phyloP scores from a whole-genome alignment of 2,113 vertebrate species.

The Macroglossus sobrinus region DNA sequence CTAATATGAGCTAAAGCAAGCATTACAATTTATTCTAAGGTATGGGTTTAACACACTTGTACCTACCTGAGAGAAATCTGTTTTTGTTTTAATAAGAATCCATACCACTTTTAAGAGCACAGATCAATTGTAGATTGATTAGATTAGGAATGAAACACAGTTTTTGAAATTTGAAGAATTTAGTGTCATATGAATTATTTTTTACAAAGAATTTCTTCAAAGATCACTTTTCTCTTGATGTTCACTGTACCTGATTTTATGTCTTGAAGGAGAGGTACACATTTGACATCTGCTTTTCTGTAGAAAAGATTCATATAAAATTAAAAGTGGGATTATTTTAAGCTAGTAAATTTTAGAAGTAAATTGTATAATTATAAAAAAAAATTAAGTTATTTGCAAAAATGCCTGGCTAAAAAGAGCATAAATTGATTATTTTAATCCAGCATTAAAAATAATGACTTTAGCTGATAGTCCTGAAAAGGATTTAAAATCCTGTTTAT shows the following conservation, averaged over 20 bases:
- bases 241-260: neutral
- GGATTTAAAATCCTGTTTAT: constrained; percentile 38
- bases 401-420: neutral
- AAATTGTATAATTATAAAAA: neutral
- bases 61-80: neutral
- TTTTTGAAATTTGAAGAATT: constrained; percentile 34
- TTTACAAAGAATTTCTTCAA: constrained; percentile 14
- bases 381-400: neutral
- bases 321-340: neutral
- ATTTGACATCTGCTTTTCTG: constrained; percentile 26
- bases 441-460: constrained; percentile 14
- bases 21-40: neutral
- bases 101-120: neutral
- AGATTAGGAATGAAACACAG: neutral
- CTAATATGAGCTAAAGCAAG: neutral
- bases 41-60: neutral
- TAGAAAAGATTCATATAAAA: neutral
- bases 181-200: neutral
- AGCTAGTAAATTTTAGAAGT: neutral
- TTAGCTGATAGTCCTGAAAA: constrained; percentile 21
- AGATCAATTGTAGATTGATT: neutral
- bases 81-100: constrained; percentile 35
- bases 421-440: constrained; percentile 47
- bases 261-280: neutral
- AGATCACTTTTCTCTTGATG: neutral